Percentiles rank a stretch among this genome's conserved stretches.
phyloP scores from a whole-genome alignment of 2,888 invertebrate genomes.

The Erpobdella octoculata region DNA sequence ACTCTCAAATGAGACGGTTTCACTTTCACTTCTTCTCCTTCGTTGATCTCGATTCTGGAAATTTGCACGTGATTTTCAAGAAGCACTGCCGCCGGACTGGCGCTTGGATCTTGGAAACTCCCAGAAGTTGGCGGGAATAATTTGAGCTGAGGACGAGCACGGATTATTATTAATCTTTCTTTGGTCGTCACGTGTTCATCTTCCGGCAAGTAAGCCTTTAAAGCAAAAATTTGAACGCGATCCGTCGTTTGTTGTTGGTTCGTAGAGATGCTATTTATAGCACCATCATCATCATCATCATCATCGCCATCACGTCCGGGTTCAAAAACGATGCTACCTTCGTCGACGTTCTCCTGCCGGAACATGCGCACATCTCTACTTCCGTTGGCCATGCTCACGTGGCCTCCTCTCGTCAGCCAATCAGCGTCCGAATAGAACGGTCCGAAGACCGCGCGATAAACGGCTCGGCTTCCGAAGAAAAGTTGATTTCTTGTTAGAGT shows the following conservation, averaged over 20 bases:
- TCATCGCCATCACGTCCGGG: background rate
- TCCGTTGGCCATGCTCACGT: background rate
- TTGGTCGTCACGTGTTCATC: too few relatives aligned
- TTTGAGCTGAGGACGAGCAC: too few relatives aligned
- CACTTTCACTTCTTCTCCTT: conserved; percentile 6
- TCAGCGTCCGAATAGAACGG: background rate
- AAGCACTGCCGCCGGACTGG: too few relatives aligned
- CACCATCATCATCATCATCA: conserved; percentile 8
- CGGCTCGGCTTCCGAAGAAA: background rate
- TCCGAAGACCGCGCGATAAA: background rate
- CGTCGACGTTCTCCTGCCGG: background rate
- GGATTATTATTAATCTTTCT: too few relatives aligned
- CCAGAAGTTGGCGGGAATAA: too few relatives aligned
- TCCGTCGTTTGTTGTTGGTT: too few relatives aligned
- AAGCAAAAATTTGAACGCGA: too few relatives aligned
- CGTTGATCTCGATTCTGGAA: background rate
- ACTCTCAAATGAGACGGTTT: background rate
- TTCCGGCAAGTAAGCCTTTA: too few relatives aligned
- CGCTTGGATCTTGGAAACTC: too few relatives aligned
- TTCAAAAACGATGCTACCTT: background rate
- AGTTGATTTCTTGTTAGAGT: background rate
- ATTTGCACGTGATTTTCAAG: background rate
- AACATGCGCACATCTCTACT: background rate
- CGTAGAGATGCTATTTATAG: background rate
- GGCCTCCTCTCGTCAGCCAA: background rate